A percentile compares a stretch with the other conserved stretches of the same genome.
Conservation (phyloP, 1,140 invertebrate species). For the Drosophila takahashii region DNA sequence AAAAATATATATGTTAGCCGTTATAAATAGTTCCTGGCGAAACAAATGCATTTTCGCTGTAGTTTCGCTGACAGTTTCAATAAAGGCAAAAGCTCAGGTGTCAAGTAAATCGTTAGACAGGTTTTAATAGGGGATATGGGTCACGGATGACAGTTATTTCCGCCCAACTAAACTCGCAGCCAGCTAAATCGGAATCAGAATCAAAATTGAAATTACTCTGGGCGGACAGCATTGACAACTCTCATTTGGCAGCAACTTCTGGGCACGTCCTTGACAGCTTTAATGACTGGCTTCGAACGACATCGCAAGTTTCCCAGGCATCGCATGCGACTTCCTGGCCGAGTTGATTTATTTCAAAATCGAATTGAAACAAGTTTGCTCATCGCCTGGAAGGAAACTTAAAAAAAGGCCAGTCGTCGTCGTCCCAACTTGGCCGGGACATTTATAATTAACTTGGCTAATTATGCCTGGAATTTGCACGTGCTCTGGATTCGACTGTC, state of each 20-base stretch:
- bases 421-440: constrained; percentile 46
- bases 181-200: not conserved
- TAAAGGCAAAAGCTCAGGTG: constrained; percentile 5
- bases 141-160: constrained; percentile 25
- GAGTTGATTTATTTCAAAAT: constrained; percentile 70
- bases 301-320: constrained; percentile 5
- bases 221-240: constrained; percentile 50
- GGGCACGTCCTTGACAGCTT: constrained; percentile 59
- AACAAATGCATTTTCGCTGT: constrained; percentile 40
- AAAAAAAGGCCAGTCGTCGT: constrained; percentile 31
- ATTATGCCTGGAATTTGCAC: constrained; percentile 72
- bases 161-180: constrained; percentile 22
- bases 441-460: constrained; percentile 78
- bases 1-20: not conserved
- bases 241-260: constrained; percentile 43
- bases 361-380: constrained; percentile 67
- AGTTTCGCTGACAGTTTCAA: constrained; percentile 2
- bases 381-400: constrained; percentile 6
- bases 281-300: constrained; percentile 48
- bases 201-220: not conserved
- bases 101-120: constrained; percentile 23
- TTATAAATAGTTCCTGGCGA: not conserved
- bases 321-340: constrained; percentile 7
- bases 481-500: constrained; percentile 46
- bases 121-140: constrained; percentile 14